Conservation (phyloP, 2,113 vertebrate species). For the Centropus bengalensis region DNA sequence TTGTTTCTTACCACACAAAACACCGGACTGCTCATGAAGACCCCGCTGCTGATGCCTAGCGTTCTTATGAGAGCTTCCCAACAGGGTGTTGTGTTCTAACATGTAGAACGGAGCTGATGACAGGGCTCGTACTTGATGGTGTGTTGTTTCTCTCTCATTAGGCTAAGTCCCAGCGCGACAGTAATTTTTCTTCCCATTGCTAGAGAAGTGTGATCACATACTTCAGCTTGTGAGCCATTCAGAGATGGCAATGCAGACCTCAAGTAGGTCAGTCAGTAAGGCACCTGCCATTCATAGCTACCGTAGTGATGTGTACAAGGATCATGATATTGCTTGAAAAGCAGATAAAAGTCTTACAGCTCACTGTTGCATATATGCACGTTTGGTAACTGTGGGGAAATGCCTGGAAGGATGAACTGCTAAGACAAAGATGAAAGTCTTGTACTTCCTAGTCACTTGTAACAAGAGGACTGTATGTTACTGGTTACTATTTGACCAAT, state of each 20-base stretch:
- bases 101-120: not conserved
- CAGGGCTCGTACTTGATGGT: not conserved
- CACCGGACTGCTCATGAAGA: not conserved
- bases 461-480: not conserved
- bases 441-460: not conserved
- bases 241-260: not conserved
- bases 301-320: not conserved
- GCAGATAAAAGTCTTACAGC: not conserved
- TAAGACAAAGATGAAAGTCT: not conserved
- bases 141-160: not conserved
- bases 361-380: not conserved
- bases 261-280: not conserved
- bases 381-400: not conserved
- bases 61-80: not conserved
- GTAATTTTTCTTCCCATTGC: not conserved
- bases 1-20: not conserved
- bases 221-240: not conserved
- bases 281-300: not conserved
- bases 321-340: not conserved
- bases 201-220: not conserved
- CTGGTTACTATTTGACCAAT: rapidly evolving
- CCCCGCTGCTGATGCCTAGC: not conserved
- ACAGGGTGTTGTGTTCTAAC: not conserved
- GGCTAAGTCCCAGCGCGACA: not conserved
- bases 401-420: not conserved